Evolutionary conservation across 2,888 invertebrate genomes (phyloP), one percentile per base, ranked within the genome.

Genomic region (Hypsopygia costalis): DNA sequence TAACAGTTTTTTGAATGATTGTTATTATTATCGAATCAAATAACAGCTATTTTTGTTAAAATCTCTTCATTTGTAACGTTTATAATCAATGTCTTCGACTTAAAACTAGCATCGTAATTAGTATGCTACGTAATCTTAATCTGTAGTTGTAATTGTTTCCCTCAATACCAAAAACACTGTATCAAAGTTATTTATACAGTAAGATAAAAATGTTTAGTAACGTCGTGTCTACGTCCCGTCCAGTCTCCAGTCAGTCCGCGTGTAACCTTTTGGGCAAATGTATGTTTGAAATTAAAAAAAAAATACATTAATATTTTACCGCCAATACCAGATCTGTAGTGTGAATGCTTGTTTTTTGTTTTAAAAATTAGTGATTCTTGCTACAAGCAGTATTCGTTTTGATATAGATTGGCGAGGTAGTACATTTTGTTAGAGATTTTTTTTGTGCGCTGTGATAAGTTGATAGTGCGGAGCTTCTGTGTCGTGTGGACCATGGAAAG

Each of bases 401-500:
- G 3, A n/a, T 25, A 25, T 25, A 25, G 25, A 1, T 25, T 25
- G 25, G 25, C n/a, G 25, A 25, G 25, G 25, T 25, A n/a, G 25
- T 25, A 8, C 6, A n/a, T 25, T 25, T 25, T 25, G 25, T 3
- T 25, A 16, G 25, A 4, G 25, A 21, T 21, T 21, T 21, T 25
- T 8, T 8, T 25, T 25, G 16, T 16, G 2, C 16, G 2, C 4
- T 16, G 16, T 16, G 16, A 16, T 3, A 16, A 16, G 16, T 16
- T 16, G 16, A 16, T 16, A 16, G 16, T 16, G 16, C 4, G 4
- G 25, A 25, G 25, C 6, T 5, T 25, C 2, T 8, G 7, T 25
- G 2, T 25, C 25, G 22, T 1, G 9, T 8, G 28, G 6, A 37
- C 3, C 20, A 37, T 37, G 36, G 22, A 37, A 31, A 37, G 36